A percentile compares a stretch with the other conserved stretches of the same genome.
Conservation (phyloP, 2,797 vertebrate species). For the Platalea minor region DNA sequence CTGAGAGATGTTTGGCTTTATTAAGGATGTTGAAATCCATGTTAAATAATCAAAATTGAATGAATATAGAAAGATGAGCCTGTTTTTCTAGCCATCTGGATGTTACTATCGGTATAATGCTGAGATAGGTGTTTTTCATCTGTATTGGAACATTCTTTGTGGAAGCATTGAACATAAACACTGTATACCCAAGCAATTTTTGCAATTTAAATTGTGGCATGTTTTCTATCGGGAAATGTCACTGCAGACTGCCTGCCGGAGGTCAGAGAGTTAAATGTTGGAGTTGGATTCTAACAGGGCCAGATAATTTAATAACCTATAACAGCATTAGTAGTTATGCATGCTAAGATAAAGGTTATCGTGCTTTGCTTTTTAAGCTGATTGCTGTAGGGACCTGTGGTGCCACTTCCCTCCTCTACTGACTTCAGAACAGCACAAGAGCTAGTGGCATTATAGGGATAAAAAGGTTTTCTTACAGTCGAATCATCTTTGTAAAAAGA, state of each 20-base stretch:
- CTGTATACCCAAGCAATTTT: not conserved
- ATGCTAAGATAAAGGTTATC: constrained; percentile 8
- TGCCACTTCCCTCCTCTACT: not conserved
- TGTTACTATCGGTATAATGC: not conserved
- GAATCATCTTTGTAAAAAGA: not conserved
- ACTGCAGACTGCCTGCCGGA: not conserved
- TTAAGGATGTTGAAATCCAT: not conserved
- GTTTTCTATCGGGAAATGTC: not conserved
- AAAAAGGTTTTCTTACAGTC: not conserved
- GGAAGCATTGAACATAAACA: not conserved
- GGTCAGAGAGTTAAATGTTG: not conserved
- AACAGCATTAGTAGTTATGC: not conserved
- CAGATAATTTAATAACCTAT: constrained; percentile 22
- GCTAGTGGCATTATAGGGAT: not conserved
- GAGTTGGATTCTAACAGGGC: not conserved
- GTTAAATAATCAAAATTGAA: not conserved
- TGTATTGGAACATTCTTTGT: not conserved
- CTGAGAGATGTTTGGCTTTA: not conserved
- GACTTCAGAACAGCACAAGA: not conserved
- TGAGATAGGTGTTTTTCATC: not conserved
- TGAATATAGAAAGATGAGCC: not conserved
- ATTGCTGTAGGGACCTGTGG: not conserved
- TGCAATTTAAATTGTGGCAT: not conserved
- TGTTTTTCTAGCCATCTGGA: not conserved
- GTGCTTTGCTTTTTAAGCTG: not conserved